Evolutionary conservation across 2,113 vertebrate species (phyloP), one percentile per base, ranked within the genome.

Genomic region (Paraplagusia blochii): DNA sequence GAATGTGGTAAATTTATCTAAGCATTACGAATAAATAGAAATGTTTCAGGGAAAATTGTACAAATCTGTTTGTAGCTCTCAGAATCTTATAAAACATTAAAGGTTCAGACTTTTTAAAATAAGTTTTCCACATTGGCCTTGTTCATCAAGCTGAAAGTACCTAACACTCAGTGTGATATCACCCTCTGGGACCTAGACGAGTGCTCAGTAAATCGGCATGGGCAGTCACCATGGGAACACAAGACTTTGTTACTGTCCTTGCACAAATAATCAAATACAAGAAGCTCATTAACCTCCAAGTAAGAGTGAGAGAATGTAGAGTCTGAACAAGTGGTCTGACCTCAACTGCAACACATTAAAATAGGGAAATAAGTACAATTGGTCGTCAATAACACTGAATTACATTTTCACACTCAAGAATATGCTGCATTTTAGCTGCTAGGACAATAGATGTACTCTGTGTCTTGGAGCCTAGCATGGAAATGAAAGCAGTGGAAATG

Each of bases 101-200:
- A 55, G 74, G 56, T 33, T 65, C 56, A 62, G 45, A 17, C n/a
- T 69, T 49, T 10, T 18, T 22, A 7, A 58, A 62, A 42, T 52
- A 48, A 74, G 77, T 72, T n/a, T n/a, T 54, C 68, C 53, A 93
- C 85, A 76, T 90, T 74, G 1, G 93, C 93, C 56, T 44, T 69
- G 40, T 79, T 72, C 68, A 72, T 18, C 61, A 97, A 90, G 75
- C 88, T 87, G 29, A 34, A 11, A 0, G 96, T 94, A 77, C 92
- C 88, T 84, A 98, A 98, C 67, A 96, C 84, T 16, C 95, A 92
- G 4, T 97, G 81, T 42, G 95, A 94, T 81, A 98, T 91, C 69
- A 93, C 75, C 53, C 85, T 75, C 82, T 97, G 92, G 48, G 67
- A 61, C 55, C 63, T 62, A 13, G 92, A 89, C 55, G 63, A 66